Evolutionary conservation across 2,888 invertebrate species (phyloP), one percentile per base, ranked within the genome.

Genomic region (Xanthia icteritia): DNA sequence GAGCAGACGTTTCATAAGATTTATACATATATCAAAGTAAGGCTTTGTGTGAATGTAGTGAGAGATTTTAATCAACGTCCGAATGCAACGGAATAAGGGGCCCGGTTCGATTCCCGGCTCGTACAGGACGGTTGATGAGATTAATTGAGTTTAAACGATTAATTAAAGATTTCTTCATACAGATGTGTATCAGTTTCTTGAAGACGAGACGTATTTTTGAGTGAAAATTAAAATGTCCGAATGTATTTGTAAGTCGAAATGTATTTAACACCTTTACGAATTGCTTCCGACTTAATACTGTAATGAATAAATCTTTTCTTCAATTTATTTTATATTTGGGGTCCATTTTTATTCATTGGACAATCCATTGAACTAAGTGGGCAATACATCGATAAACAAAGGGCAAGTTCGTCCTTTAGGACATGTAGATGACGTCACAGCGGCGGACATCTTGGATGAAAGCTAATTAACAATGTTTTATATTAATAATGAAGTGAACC

Each of bases 21-120:
- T 95, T 96, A 95, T 94, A 96, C 94, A 94, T 95, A 95, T 96
- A 96, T 96, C 96, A 96, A 95, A 94, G 94, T 93, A 94, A 93
- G 93, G 91, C 94, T 95, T 95, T 95, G 95, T 95, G 94, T 96
- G 95, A 93, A 94, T 95, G 95, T 93, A 94, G 93, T 94, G 93
- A 93, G 94, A 95, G 96, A 96, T 96, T 95, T 96, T 96, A 96
- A 96, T 96, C 96, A 96, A 95, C 92, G 94, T 95, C 94, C 91
- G 91, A 92, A 89, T 88, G 90, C 90, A 88, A 88, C 78, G 73
- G 86, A 54, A 80, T 89, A 79, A 82, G 77, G 80, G 83, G 67
- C 73, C 83, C 89, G 87, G 90, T 92, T 93, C 90, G 92, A 91
- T 88, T 91, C 92, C 90, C 86, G 90, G 88, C 90, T 89, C 89